phyloP scores from a whole-genome alignment of 2,888 invertebrate genomes.

The Tyria jacobaeae region DNA sequence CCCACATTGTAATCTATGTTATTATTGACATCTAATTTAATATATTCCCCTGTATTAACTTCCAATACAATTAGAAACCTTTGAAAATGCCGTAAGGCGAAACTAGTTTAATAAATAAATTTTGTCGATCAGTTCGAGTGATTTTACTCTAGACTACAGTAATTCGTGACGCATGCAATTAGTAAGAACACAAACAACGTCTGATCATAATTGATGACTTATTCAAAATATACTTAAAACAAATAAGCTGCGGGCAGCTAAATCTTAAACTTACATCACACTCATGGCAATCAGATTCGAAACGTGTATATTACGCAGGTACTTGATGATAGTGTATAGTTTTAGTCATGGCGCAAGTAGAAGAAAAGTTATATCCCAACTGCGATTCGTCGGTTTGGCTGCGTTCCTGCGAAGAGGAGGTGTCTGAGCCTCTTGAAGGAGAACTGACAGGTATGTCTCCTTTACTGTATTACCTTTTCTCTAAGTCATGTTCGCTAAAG shows the following conservation, averaged over 20 bases:
- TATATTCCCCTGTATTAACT: too few relatives aligned
- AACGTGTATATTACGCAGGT: not conserved
- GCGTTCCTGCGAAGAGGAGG: conserved; percentile 92
- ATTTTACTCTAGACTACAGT: too few relatives aligned
- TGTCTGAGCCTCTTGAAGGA: conserved; percentile 90
- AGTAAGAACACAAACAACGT: too few relatives aligned
- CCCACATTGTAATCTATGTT: too few relatives aligned
- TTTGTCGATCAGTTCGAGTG: too few relatives aligned
- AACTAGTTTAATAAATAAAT: too few relatives aligned
- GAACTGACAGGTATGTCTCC: conserved; percentile 82
- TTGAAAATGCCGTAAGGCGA: too few relatives aligned
- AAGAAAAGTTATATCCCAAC: conserved; percentile 84
- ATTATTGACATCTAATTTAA: too few relatives aligned
- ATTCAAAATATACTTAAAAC: not conserved
- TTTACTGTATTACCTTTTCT: not conserved
- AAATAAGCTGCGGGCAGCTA: not conserved
- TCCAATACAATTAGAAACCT: too few relatives aligned
- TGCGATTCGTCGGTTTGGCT: conserved; percentile 93
- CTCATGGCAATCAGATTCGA: conserved; percentile 4
- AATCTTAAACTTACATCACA: not conserved
- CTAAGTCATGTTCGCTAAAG: too few relatives aligned
- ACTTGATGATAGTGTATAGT: conserved; percentile 32
- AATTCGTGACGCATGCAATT: too few relatives aligned
- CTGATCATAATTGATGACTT: too few relatives aligned
- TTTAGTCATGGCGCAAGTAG: conserved; percentile 61